These are phyloP conservation scores for Oryzias curvinotus DNA, from an alignment of 2,113 vertebrate species.

Conservation along the genomic window DNA sequence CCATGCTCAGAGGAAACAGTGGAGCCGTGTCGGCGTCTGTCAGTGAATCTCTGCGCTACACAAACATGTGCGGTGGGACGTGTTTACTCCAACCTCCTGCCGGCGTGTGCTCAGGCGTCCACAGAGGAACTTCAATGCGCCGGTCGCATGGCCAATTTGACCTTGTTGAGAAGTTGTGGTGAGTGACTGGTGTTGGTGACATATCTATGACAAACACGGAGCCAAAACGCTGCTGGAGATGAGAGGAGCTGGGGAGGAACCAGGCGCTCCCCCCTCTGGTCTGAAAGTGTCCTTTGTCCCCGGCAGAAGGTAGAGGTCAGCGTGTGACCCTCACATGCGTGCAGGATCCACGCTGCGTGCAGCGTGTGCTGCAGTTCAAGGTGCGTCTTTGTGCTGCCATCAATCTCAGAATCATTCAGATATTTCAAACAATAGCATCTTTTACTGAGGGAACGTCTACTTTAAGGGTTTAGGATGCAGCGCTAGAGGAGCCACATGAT, in stretches of 20 bases:
- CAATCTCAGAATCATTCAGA: neutral
- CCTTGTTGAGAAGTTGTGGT: slow-evolving; percentile 64
- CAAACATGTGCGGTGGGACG: slow-evolving; percentile 65
- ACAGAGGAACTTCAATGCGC: slow-evolving; percentile 58
- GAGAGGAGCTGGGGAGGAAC: slow-evolving; percentile 13
- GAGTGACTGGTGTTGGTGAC: slow-evolving; percentile 39
- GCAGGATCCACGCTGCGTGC: neutral
- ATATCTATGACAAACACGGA: slow-evolving; percentile 61
- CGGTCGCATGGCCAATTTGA: slow-evolving; percentile 75
- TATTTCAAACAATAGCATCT: too few species aligned
- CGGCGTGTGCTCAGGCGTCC: slow-evolving; percentile 55
- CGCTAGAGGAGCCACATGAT: slow-evolving; percentile 22
- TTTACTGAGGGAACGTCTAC: too few species aligned
- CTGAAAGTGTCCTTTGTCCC: slow-evolving; percentile 63
- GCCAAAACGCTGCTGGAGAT: slow-evolving; percentile 45
- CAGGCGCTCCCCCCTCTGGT: slow-evolving; percentile 20
- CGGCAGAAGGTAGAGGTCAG: slow-evolving; percentile 31
- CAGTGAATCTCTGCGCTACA: slow-evolving; percentile 51
- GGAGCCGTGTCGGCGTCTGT: slow-evolving; percentile 65
- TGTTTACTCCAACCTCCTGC: slow-evolving; percentile 69
- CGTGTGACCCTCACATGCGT: neutral
- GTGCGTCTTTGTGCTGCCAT: neutral
- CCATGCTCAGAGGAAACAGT: slow-evolving; percentile 58
- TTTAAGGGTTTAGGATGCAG: too few species aligned
- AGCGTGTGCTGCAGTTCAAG: neutral